Evolutionary conservation across 1,140 invertebrate species (phyloP), one percentile per base, ranked within the genome.

Genomic region (Heliconius melpomene): DNA sequence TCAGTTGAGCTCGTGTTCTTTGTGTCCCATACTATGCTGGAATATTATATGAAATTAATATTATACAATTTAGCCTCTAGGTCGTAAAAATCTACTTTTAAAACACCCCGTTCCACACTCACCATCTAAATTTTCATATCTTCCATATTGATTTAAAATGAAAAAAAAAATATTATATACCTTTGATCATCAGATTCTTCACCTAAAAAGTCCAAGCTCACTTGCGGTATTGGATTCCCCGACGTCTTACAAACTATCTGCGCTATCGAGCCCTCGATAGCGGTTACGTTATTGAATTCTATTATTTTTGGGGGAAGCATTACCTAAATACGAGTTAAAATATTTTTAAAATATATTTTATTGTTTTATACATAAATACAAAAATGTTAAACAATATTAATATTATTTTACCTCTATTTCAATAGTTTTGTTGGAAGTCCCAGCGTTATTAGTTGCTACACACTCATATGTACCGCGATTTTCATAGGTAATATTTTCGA

Each of bases 401-500:
- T 46, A 40, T 3, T 11, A 40, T 40, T 40, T 23, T 80, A 84
- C 83, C 73, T 84, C 77, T 75, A 83, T 75, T 72, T 81, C 74
- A 76, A 84, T 79, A 23, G 26, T 74, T 26, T 46, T 78, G 13
- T 82, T 79, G 23, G 77, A 70, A 50, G 79, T 85, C 2, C 91
- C 92, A 74, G 84, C 90, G 9, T 54, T 73, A 60, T 92, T 94
- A 1, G 75, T 72, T 1, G 90, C 91, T 20, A 72, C 85, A 76
- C 93, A 94, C 79, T 91, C 86, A 52, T 93, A 94, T 11, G 76
- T 82, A 0, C 91, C 93, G 8, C 75, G 79, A 79, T 93, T 91
- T 72, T 85, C 79, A 23, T 80, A 78, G 23, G 72, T 71, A 3
- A 91, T 79, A 7, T 79, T 84, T 18, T 90, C 84, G 75, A 94